These are phyloP conservation scores for Trypoxylus dichotomus DNA, from an alignment of 1,140 invertebrate species.

Conservation along the genomic window DNA sequence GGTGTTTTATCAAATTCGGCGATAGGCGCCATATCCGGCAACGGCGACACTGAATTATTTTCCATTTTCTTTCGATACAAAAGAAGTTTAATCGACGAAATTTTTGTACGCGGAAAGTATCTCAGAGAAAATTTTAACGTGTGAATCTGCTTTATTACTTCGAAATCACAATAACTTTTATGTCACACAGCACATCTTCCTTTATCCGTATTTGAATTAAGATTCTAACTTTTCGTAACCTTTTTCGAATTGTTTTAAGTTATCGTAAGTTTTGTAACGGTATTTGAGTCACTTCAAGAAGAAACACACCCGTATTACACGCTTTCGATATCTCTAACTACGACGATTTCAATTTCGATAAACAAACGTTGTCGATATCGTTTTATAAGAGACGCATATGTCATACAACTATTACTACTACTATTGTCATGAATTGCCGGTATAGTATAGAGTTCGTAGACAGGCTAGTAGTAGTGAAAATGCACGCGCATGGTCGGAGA, in stretches of 20 bases:
- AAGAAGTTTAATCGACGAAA: not conserved
- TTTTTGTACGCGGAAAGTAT: not conserved
- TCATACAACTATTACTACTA: not conserved
- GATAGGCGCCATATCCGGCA: slow-evolving; percentile 65
- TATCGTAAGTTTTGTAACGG: too few relatives aligned
- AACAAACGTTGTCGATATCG: not conserved
- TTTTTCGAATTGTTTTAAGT: too few relatives aligned
- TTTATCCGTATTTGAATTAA: not conserved
- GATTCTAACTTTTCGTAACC: not conserved
- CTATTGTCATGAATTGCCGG: slow-evolving; percentile 5
- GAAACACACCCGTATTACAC: too few relatives aligned
- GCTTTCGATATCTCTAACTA: too few relatives aligned
- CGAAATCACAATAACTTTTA: not conserved
- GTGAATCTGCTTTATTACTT: not conserved
- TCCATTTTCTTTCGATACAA: slow-evolving; percentile 53
- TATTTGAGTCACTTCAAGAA: too few relatives aligned
- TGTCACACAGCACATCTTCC: not conserved
- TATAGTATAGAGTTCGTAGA: not conserved
- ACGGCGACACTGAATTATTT: slow-evolving; percentile 64
- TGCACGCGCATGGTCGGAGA: slow-evolving; percentile 27
- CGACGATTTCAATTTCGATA: too few relatives aligned
- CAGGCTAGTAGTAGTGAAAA: slow-evolving; percentile 12
- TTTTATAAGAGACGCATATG: not conserved
- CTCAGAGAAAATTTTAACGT: not conserved
- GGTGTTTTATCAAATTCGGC: slow-evolving; percentile 67